These are phyloP conservation scores for Leptoteleia sp. DNA, from an alignment of 1,140 invertebrate genomes.

Conservation along the genomic window DNA sequence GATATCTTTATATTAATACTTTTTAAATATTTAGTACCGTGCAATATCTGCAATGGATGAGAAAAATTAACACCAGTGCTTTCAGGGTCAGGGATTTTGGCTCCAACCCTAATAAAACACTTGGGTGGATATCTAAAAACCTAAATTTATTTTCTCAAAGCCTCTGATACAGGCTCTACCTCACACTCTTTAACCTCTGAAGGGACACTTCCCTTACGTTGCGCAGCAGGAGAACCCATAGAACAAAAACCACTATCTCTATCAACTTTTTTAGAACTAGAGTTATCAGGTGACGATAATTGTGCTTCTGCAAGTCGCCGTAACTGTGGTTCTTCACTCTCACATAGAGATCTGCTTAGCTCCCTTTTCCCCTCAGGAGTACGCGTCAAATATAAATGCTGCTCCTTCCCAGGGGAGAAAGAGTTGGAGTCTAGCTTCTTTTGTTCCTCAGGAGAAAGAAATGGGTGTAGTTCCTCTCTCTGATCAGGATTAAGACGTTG, in stretches of 20 bases:
- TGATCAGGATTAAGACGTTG: slow-evolving; percentile 24
- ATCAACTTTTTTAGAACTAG: slow-evolving; percentile 33
- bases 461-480: slow-evolving; percentile 20
- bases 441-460: slow-evolving; percentile 22
- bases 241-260: slow-evolving; percentile 29
- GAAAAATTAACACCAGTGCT: slow-evolving; percentile 31
- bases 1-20: no score
- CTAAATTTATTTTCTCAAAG: slow-evolving; percentile 21
- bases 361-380: slow-evolving; percentile 4
- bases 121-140: slow-evolving; percentile 32
- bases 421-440: slow-evolving; percentile 31
- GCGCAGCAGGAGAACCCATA: slow-evolving; percentile 26
- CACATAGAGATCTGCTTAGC: background rate
- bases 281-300: slow-evolving; percentile 12
- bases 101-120: slow-evolving; percentile 31
- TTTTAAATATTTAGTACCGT: slow-evolving; percentile 9
- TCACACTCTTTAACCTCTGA: slow-evolving; percentile 19
- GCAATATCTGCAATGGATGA: slow-evolving; percentile 22
- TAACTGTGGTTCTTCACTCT: slow-evolving; percentile 8
- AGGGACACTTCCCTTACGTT: slow-evolving; percentile 23
- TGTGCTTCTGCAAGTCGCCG: slow-evolving; percentile 9
- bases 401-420: slow-evolving; percentile 17
- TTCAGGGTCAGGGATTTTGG: slow-evolving; percentile 30
- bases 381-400: slow-evolving; percentile 11
- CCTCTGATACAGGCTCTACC: slow-evolving; percentile 19